A percentile compares a stretch with the other conserved stretches of the same genome.
phyloP scores from a whole-genome alignment of 2,113 vertebrate species.

The Eurypyga helias region DNA sequence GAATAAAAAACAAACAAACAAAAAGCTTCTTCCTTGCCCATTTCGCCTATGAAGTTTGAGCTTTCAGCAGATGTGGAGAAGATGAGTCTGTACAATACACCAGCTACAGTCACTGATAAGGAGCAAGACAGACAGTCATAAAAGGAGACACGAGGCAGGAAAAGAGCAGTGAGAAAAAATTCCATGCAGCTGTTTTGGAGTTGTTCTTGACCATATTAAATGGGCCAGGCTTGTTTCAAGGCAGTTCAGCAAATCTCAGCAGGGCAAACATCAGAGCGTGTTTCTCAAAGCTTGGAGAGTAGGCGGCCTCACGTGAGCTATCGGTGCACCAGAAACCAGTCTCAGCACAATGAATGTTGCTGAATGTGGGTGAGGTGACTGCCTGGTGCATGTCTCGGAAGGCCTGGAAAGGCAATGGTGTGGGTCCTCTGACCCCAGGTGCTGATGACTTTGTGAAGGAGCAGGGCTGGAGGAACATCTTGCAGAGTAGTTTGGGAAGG shows the following conservation, averaged over 20 bases:
- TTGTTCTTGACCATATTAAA: not conserved
- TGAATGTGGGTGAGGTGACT: not conserved
- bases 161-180: not conserved
- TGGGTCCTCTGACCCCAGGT: not conserved
- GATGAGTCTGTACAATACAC: not conserved
- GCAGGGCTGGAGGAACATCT: not conserved
- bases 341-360: not conserved
- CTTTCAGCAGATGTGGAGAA: not conserved
- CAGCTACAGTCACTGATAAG: not conserved
- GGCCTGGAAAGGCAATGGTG: not conserved
- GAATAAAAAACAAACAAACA: not conserved
- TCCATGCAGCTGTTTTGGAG: not conserved
- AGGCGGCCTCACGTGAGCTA: not conserved
- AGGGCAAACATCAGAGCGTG: not conserved
- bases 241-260: not conserved
- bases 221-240: not conserved
- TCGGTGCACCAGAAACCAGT: not conserved
- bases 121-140: not conserved
- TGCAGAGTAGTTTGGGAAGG: not conserved
- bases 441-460: not conserved
- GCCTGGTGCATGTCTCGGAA: not conserved
- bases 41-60: not conserved
- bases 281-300: not conserved
- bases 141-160: not conserved
- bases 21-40: not conserved